phyloP scores from a whole-genome alignment of 37 sponge, comb jelly and placozoan species.

The Diacarnus erythraeanus region DNA sequence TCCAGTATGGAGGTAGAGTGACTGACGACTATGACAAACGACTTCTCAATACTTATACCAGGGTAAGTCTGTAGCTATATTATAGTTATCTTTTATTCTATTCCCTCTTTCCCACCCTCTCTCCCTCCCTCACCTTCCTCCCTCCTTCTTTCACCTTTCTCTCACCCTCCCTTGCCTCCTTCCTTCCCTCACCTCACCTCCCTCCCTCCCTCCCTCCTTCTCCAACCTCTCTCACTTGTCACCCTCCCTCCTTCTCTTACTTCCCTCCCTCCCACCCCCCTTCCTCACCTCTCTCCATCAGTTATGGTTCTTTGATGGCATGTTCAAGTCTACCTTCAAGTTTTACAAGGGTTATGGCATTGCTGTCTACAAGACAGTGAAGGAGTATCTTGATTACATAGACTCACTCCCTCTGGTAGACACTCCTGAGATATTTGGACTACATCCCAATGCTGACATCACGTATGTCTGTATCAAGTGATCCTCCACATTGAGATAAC shows the following conservation, averaged over 20 bases:
- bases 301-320: conserved; percentile 94
- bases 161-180: too few relatives aligned
- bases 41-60: conserved; percentile 90
- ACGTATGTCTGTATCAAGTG: conserved; percentile 54
- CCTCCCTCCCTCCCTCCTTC: too few relatives aligned
- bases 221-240: too few relatives aligned
- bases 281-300: too few relatives aligned
- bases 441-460: conserved; percentile 99
- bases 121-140: too few relatives aligned
- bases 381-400: conserved; percentile 89
- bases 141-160: too few relatives aligned
- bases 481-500: not conserved
- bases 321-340: conserved; percentile 87
- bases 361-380: conserved; percentile 75
- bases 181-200: too few relatives aligned
- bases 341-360: conserved; percentile 98
- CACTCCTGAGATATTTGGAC: conserved; percentile 98
- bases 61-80: conserved; percentile 40
- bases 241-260: too few relatives aligned
- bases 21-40: conserved; percentile 97
- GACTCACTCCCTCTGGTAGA: conserved; percentile 91
- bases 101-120: not conserved
- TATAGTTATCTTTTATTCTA: not conserved
- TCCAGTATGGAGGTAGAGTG: conserved; percentile 97
- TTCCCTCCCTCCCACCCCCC: too few relatives aligned